Evolutionary conservation across 1,140 invertebrate genomes (phyloP).

Genomic region (Microplitis demolitor): DNA sequence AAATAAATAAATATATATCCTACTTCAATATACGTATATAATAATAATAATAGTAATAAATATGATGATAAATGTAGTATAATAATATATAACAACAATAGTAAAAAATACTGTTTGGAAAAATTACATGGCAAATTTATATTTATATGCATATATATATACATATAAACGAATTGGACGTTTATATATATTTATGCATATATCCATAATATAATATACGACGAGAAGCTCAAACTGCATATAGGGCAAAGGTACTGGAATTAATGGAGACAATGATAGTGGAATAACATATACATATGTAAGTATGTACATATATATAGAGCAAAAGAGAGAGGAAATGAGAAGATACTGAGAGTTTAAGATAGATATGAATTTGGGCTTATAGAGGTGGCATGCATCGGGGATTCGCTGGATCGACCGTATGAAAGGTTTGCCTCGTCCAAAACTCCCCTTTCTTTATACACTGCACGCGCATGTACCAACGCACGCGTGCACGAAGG

Average conservation of each 20-base stretch:
- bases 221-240: constrained; percentile 42
- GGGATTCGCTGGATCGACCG: constrained; percentile 36
- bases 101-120: constrained; percentile 27
- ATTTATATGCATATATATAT: constrained; percentile 9
- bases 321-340: constrained; percentile 4
- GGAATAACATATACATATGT: constrained; percentile 35
- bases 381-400: constrained; percentile 30
- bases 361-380: constrained; percentile 11
- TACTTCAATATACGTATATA: neutral
- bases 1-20: neutral
- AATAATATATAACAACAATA: constrained; percentile 20
- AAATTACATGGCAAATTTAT: constrained; percentile 31
- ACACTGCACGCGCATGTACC: constrained; percentile 24
- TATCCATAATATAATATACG: constrained; percentile 16
- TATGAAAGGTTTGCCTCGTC: constrained; percentile 38
- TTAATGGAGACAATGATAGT: constrained; percentile 9
- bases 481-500: constrained; percentile 31
- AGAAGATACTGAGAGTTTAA: constrained; percentile 31
- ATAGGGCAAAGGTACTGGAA: constrained; percentile 31
- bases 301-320: constrained; percentile 2
- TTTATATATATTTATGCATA: constrained; percentile 13
- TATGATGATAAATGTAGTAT: constrained; percentile 5
- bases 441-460: constrained; percentile 43
- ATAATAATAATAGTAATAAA: constrained; percentile 12
- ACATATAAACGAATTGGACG: constrained; percentile 3